phyloP scores from a whole-genome alignment of 2,797 vertebrate species.

The Podarcis siculus region DNA sequence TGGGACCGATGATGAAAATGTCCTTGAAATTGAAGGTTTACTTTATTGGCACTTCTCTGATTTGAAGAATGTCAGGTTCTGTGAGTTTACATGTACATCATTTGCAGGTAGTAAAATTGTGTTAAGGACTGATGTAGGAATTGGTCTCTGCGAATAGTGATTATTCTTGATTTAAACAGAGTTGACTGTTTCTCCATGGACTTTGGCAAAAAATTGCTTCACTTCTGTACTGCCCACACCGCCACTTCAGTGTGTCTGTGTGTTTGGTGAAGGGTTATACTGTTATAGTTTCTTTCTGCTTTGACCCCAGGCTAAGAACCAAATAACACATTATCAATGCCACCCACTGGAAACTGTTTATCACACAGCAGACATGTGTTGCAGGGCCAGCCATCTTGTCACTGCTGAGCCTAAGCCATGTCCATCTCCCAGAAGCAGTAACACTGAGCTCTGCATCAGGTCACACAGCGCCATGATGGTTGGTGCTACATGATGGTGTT shows the following conservation, averaged over 20 bases:
- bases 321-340: background rate
- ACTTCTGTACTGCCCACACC: background rate
- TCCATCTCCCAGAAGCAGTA: background rate
- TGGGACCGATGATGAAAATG: background rate
- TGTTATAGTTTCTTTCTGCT: background rate
- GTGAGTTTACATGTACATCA: background rate
- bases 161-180: background rate
- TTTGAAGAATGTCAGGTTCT: background rate
- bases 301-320: background rate
- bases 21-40: constrained; percentile 7
- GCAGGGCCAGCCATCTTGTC: background rate
- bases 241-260: background rate
- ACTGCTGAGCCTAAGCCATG: background rate
- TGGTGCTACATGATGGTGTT: background rate
- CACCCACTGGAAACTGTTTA: background rate
- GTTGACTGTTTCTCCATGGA: background rate
- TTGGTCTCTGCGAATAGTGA: background rate
- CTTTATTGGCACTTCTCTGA: constrained; percentile 5
- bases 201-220: background rate
- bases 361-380: background rate
- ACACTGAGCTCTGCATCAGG: background rate
- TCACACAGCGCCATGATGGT: background rate
- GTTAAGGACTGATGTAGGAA: background rate
- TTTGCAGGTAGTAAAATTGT: background rate
- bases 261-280: background rate